Base-by-base conservation (phyloP, 2,888 invertebrate species). In the Hypomecis atomaria region DNA sequence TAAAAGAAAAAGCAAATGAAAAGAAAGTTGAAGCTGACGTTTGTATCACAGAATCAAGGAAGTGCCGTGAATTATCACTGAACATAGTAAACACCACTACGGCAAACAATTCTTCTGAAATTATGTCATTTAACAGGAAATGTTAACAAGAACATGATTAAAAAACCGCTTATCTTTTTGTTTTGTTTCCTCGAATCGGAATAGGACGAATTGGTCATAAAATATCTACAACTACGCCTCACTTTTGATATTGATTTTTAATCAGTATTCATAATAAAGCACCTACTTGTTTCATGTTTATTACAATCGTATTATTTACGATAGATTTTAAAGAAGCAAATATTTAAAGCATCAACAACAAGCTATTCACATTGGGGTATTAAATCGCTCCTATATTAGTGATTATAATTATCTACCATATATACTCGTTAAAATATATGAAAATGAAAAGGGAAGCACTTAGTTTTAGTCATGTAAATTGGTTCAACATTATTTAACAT, bases 171-270 rank as follows among this genome's bases (percentile, higher is more conserved):
- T 52, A 59, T 57, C 56, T 47, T 40, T 10, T 48, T 48, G 38
- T 33, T 57, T 48, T 49, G 13, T 49, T 49, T 49, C 48, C 40
- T 38, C 7, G 56, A 47, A 47, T 48, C 2, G 13, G 9, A 47
- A 47, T 57, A 57, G 56, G 56, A 57, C 56, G 48, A 48, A 57
- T 57, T 48, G 33, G 48, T 57, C 40, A 57, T 57, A 38, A 48
- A 49, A 49, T 37, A 49, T 49, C 37, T 11, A 49, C 49, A n/a
- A 33, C 36, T 45, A 10, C 36, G 42, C 33, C 40, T 34, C 34
- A 58, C 4, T 6, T 58, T 50, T 49, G 36, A 43, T 43, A 37
- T 58, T 50, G 43, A 36, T 50, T 34, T n/a, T 34, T 48, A 48
- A 48, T 34, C 48, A 48, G 36, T 48, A 48, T 48, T 36, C 36